Conservation (phyloP, 1,140 invertebrate species). For the Bombus cullumanus region DNA sequence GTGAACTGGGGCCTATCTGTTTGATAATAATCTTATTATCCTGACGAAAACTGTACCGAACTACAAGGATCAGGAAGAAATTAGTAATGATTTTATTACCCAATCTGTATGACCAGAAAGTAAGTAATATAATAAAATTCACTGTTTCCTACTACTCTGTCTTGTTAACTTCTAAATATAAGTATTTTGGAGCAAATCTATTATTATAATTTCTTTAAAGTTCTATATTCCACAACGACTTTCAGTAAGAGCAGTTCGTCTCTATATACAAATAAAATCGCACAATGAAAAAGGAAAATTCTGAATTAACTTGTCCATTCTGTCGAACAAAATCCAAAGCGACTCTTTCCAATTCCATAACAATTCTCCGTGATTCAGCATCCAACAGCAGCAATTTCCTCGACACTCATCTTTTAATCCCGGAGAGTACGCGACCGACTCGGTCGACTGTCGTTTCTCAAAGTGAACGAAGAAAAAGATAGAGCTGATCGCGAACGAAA, state of each 20-base stretch:
- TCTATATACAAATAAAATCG: not conserved
- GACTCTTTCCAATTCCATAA: not conserved
- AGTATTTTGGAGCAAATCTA: not conserved
- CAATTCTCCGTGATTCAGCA: too few species aligned
- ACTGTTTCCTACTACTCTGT: too few species aligned
- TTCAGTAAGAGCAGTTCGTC: accelerated
- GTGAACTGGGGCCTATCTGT: too few species aligned
- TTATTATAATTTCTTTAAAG: not conserved
- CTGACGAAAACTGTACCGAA: too few species aligned
- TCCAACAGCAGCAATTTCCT: not conserved
- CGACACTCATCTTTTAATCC: not conserved
- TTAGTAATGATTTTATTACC: too few species aligned
- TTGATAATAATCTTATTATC: too few species aligned
- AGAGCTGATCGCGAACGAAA: slow-evolving; percentile 1
- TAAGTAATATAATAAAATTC: too few species aligned
- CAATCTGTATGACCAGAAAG: too few species aligned
- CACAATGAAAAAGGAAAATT: not conserved
- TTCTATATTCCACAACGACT: not conserved
- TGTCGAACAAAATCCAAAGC: not conserved
- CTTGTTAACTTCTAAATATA: too few species aligned
- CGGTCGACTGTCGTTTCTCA: too few species aligned
- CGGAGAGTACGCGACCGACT: not conserved
- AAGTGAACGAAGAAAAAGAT: not conserved
- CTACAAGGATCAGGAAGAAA: too few species aligned
- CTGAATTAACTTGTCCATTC: not conserved